Evolutionary conservation across 2,888 invertebrate genomes (phyloP).

Genomic region (Opisthograptis luteolata): DNA sequence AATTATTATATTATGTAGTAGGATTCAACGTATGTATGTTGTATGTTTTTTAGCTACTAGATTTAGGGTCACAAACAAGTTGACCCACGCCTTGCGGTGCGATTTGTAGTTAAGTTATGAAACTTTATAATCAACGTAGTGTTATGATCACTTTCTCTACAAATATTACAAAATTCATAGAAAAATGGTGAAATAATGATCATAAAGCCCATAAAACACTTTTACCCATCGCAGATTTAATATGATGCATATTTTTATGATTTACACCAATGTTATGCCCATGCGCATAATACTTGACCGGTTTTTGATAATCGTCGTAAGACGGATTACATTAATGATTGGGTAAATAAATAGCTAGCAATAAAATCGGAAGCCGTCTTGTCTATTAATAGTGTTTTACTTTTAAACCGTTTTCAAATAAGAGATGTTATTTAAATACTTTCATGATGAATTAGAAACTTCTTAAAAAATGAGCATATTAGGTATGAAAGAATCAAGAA

Average conservation of each 20-base stretch:
- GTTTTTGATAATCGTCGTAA: conserved; percentile 15
- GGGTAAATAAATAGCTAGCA: not conserved
- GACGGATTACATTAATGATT: conserved; percentile 2
- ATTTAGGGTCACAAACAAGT: too few relatives aligned
- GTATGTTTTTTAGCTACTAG: too few relatives aligned
- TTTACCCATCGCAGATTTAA: conserved; percentile 31
- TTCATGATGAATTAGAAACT: too few relatives aligned
- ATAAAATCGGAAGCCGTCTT: not conserved
- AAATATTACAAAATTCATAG: conserved; percentile 33
- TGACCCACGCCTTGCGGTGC: not conserved
- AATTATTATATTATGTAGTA: too few relatives aligned
- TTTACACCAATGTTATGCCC: conserved; percentile 16
- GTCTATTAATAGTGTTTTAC: not conserved
- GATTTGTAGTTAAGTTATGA: conserved; percentile 12
- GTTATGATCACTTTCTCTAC: conserved; percentile 41
- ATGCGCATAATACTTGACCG: conserved; percentile 12
- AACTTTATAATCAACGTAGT: conserved; percentile 15
- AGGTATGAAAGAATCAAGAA: too few relatives aligned
- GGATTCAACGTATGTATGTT: too few relatives aligned
- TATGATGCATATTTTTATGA: conserved; percentile 26
- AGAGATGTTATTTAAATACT: too few relatives aligned
- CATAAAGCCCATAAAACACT: conserved; percentile 34
- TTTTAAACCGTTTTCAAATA: not conserved
- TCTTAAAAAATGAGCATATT: too few relatives aligned
- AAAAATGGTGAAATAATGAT: conserved; percentile 38